Evolutionary conservation across 1,140 invertebrate species (phyloP).

Genomic region (Meloidogyne hapla): DNA sequence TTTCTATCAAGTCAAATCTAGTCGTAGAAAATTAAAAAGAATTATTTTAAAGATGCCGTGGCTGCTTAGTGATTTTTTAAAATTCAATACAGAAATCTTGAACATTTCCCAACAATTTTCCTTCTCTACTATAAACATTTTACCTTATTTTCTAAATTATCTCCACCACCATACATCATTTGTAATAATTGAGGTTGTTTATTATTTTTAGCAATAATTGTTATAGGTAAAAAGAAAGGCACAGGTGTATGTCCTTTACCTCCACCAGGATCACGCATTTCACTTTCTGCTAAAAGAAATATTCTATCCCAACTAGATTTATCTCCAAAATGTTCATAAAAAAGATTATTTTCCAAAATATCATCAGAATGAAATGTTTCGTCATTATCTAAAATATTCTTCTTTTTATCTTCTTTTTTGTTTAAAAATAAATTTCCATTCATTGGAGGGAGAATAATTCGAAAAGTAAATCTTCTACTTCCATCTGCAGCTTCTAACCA

Average conservation of each 20-base stretch:
- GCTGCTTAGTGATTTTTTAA: no score
- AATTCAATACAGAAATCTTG: no score
- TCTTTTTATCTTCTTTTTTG: conserved; percentile 8
- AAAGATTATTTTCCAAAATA: conserved; percentile 46
- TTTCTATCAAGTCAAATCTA: no score
- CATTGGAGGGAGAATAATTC: conserved; percentile 46
- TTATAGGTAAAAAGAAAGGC: conserved; percentile 56
- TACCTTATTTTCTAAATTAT: background rate
- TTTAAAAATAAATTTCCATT: conserved; percentile 50
- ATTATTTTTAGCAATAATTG: conserved; percentile 55
- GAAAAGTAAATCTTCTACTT: conserved; percentile 52
- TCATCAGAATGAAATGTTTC: conserved; percentile 57
- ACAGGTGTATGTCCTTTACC: conserved; percentile 43
- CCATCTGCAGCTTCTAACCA: conserved; percentile 58
- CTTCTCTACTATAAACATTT: background rate
- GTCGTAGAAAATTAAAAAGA: no score
- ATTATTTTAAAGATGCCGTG: no score
- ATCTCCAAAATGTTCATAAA: conserved; percentile 56
- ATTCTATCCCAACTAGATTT: conserved; percentile 48
- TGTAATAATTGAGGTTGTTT: conserved; percentile 46
- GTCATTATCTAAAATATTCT: conserved; percentile 41
- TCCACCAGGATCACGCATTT: conserved; percentile 25
- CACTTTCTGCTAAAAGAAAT: conserved; percentile 52
- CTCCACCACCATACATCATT: conserved; percentile 24
- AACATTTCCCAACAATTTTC: no score